phyloP scores from a whole-genome alignment of 2,113 vertebrate species.

The Caracal caracal region DNA sequence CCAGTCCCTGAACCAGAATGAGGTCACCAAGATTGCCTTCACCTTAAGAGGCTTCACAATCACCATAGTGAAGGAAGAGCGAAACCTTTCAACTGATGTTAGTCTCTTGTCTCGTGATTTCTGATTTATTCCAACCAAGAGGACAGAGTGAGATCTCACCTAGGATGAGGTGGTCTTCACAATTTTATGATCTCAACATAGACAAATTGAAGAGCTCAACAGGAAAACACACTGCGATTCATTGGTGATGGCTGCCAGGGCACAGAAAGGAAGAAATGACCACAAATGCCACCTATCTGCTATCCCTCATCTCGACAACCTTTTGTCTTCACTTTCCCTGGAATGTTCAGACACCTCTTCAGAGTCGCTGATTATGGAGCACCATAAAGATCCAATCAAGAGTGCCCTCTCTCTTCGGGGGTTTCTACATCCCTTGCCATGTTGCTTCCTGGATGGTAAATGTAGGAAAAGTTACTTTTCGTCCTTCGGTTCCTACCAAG shows the following conservation, averaged over 20 bases:
- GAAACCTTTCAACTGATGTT: neutral
- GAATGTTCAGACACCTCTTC: neutral
- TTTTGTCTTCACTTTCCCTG: neutral
- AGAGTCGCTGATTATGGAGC: neutral
- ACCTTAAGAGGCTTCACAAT: neutral
- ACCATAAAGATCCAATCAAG: neutral
- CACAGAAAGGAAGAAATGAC: neutral
- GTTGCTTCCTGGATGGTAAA: neutral
- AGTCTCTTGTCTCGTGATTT: neutral
- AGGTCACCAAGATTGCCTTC: neutral
- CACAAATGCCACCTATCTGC: neutral
- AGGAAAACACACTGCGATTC: neutral
- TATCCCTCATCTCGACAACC: neutral
- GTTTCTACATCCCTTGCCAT: neutral
- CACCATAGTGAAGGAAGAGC: neutral
- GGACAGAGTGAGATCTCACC: neutral
- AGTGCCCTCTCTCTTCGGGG: neutral
- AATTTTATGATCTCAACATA: neutral
- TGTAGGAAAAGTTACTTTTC: constrained; percentile 2
- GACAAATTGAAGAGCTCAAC: neutral
- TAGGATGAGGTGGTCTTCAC: neutral
- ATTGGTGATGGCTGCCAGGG: neutral
- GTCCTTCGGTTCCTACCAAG: neutral
- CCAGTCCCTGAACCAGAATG: neutral
- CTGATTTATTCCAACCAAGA: neutral